Conservation (phyloP, 2,888 invertebrate genomes). For the Ceratothoa steindachneri region DNA sequence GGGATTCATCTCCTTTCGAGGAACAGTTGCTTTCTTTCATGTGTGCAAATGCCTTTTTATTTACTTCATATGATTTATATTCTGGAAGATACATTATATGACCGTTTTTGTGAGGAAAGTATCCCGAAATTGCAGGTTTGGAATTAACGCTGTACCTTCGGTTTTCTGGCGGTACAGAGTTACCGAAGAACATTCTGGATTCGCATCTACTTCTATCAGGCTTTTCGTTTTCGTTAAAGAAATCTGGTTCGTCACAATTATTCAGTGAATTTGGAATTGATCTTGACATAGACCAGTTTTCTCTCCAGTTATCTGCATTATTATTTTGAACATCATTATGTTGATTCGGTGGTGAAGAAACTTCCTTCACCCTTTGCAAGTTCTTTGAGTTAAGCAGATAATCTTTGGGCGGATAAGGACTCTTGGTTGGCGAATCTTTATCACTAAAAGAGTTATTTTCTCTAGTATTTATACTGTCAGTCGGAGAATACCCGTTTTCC, state of each 20-base stretch:
- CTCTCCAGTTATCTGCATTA: constrained; percentile 69
- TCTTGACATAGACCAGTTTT: constrained; percentile 76
- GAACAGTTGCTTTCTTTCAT: constrained; percentile 2
- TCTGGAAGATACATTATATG: constrained; percentile 72
- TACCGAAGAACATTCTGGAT: constrained; percentile 1
- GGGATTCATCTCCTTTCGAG: background rate
- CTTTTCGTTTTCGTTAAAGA: background rate
- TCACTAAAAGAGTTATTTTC: background rate
- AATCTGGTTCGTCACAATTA: constrained; percentile 55
- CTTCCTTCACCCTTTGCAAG: constrained; percentile 52
- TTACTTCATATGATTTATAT: constrained; percentile 51
- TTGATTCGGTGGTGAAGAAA: constrained; percentile 9
- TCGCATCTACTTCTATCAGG: constrained; percentile 23
- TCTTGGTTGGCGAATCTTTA: background rate
- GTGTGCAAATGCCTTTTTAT: background rate
- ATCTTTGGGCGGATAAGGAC: constrained; percentile 51
- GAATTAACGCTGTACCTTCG: background rate
- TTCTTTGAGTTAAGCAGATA: constrained; percentile 61
- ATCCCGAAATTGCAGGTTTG: constrained; percentile 26
- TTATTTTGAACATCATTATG: constrained; percentile 19
- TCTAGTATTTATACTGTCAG: background rate
- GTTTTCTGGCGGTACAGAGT: background rate
- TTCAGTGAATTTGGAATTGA: constrained; percentile 74
- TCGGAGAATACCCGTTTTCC: background rate
- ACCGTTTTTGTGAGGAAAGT: constrained; percentile 33